Evolutionary conservation across 2,797 vertebrate genomes (phyloP), one percentile per base, ranked within the genome.

Genomic region (Crenuchus spilurus): DNA sequence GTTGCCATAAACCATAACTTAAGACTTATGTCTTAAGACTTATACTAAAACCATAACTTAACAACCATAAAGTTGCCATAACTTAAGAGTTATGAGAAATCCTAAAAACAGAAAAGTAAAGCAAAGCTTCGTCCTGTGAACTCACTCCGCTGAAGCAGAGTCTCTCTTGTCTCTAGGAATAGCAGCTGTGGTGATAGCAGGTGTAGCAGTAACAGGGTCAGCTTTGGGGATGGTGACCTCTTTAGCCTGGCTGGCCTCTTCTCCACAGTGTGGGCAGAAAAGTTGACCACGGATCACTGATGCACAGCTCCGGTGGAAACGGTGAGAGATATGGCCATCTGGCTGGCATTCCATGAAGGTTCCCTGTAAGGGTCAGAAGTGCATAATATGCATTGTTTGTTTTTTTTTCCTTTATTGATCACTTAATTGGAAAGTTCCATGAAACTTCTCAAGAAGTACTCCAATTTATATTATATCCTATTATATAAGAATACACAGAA

Each of bases 311-410:
- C 90, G 91, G 87, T 99, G 97, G 83, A 99, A 99, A 16, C 97
- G 94, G 85, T 99, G 97, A 2, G 97, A 98, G 84, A 98, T 94
- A 90, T 90, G 95, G 81, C 94, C 94, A 66, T 98, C 96, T 0
- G 96, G 97, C 79, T 95, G 92, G 84, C 97, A 99, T 86, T 99
- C 97, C 95, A 99, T 95, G 84, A 98, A 99, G 16, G 93, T 94
- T 49, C 97, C 97, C 97, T 99, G 78, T n/a, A 42, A 48, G 39
- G 57, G 3, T 4, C 2, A 16, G 55, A n/a, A 13, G 4, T n/a
- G n/a, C n/a, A n/a, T n/a, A n/a, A n/a, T n/a, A n/a, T 64, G 8
- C 33, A 52, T 13, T 22, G 4, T 54, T 54, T 42, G 2, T 42
- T 20, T 46, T 8, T 46, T 46, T 1, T 18, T 46, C 7, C 6